Evolutionary conservation across 2,797 vertebrate genomes (phyloP).

Genomic region (Menidia menidia): DNA sequence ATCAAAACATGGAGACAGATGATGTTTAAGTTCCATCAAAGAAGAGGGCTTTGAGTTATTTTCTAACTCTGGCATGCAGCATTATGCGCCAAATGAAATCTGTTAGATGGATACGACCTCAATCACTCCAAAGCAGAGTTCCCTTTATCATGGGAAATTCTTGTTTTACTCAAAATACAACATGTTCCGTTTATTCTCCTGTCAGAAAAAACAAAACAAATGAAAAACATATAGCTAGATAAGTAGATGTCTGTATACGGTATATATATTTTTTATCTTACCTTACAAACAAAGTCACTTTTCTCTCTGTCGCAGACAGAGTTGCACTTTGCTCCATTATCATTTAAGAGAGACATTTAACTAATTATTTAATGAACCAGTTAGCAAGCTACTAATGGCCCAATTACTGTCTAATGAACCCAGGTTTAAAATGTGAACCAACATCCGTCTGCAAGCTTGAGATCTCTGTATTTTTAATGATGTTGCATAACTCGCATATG

Average conservation of each 20-base stretch:
- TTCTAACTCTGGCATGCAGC: no score
- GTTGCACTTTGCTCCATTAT: not conserved
- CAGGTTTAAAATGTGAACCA: not conserved
- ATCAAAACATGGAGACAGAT: no score
- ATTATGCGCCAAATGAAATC: no score
- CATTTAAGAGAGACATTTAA: not conserved
- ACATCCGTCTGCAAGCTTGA: not conserved
- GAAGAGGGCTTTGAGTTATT: no score
- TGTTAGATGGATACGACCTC: no score
- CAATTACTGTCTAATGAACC: not conserved
- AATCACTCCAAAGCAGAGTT: no score
- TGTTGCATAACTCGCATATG: not conserved
- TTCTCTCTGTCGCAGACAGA: not conserved
- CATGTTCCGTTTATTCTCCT: not conserved
- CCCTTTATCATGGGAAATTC: no score
- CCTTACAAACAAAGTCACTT: not conserved
- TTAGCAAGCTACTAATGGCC: not conserved
- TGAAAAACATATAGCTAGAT: not conserved
- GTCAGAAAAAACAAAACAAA: not conserved
- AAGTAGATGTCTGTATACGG: not conserved
- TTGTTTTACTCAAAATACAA: no score
- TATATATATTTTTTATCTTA: no score
- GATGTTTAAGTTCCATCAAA: no score
- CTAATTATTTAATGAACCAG: conserved; percentile 1
- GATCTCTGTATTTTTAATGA: conserved; percentile 1